phyloP scores from a whole-genome alignment of 2,113 vertebrate species.

The Cyprinodon variegatus region DNA sequence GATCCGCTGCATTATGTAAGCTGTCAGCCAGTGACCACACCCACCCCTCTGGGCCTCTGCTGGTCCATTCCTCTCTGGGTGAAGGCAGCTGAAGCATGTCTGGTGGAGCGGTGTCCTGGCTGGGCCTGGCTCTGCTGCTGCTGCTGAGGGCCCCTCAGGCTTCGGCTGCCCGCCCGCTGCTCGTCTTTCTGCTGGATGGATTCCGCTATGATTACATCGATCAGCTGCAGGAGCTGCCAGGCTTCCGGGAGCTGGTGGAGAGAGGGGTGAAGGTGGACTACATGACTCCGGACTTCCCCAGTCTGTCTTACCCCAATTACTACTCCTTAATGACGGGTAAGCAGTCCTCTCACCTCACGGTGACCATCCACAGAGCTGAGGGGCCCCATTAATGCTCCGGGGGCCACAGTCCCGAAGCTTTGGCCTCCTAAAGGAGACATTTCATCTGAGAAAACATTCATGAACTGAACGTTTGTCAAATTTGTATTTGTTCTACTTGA shows the following conservation, averaged over 20 bases:
- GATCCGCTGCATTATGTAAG: no score
- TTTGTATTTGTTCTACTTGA: no score
- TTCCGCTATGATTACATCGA: conserved; percentile 92
- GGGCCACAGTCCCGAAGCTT: no score
- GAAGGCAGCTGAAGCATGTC: no score
- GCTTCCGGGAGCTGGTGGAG: conserved; percentile 84
- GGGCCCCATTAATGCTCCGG: no score
- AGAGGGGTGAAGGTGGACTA: conserved; percentile 93
- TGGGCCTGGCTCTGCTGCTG: conserved; percentile 9
- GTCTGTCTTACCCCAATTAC: conserved; percentile 94
- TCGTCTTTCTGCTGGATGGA: conserved; percentile 91
- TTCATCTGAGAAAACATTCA: no score
- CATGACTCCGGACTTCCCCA: conserved; percentile 93
- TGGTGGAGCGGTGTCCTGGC: background rate
- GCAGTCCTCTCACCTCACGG: background rate
- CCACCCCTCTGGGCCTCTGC: no score
- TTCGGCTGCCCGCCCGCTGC: conserved; percentile 76
- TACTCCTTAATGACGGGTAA: conserved; percentile 96
- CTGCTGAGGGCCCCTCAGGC: background rate
- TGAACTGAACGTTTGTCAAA: no score
- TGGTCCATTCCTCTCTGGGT: no score
- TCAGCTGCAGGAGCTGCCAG: conserved; percentile 82
- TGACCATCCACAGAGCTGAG: no score
- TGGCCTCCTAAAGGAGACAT: no score
- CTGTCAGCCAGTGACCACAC: no score